A percentile compares a stretch with the other conserved stretches of the same genome.
phyloP scores from a whole-genome alignment of 2,888 invertebrate genomes.

The Perithous albicinctus region DNA sequence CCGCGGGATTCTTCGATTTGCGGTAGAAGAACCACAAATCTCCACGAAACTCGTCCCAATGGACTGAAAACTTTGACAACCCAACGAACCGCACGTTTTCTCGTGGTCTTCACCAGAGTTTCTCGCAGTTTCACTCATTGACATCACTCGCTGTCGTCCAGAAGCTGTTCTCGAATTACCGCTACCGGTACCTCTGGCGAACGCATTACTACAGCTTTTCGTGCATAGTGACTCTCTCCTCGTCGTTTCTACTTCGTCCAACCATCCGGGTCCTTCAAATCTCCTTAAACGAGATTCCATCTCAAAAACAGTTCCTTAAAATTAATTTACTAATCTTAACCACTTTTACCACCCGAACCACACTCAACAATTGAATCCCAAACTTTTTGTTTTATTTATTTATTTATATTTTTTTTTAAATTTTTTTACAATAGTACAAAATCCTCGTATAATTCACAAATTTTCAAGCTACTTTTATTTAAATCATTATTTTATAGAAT shows the following conservation, averaged over 20 bases:
- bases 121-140: slow-evolving; percentile 60
- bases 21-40: slow-evolving; percentile 37
- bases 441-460: too few relatives aligned
- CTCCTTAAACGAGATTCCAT: slow-evolving; percentile 48
- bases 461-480: too few relatives aligned
- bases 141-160: background rate
- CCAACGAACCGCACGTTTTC: slow-evolving; percentile 3
- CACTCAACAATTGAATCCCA: background rate
- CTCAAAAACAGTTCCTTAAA: slow-evolving; percentile 6
- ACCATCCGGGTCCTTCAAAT: slow-evolving; percentile 4
- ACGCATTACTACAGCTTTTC: background rate
- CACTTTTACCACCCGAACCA: too few relatives aligned
- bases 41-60: background rate
- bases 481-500: slow-evolving; percentile 75
- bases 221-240: background rate
- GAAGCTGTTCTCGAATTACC: slow-evolving; percentile 1
- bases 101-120: slow-evolving; percentile 57
- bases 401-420: background rate
- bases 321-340: background rate
- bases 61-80: background rate
- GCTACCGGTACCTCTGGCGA: background rate
- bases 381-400: background rate
- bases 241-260: background rate
- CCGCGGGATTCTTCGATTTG: slow-evolving; percentile 40
- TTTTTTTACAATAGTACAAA: background rate